Conservation (phyloP, 2,113 vertebrate species). For the Zosterops japonicus region DNA sequence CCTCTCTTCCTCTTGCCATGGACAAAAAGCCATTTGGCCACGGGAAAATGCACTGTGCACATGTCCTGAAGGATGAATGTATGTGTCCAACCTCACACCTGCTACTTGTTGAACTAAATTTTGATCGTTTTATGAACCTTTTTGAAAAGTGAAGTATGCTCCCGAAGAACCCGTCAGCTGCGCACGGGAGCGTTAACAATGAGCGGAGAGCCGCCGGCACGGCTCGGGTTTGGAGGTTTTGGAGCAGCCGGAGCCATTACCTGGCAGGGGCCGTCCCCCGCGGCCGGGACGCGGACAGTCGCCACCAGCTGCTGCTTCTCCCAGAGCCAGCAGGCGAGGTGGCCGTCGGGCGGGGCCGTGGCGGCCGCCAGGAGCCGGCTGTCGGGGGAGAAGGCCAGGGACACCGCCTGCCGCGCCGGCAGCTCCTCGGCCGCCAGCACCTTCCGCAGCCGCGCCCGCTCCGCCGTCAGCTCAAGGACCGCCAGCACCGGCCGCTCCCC, state of each 20-base stretch:
- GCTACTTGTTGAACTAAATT: not conserved
- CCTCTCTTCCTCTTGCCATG: not conserved
- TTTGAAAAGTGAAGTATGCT: not conserved
- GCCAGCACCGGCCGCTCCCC: constrained; percentile 79
- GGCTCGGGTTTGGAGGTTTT: rapidly evolving
- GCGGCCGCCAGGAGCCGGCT: constrained; percentile 86
- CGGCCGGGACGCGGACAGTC: constrained; percentile 64
- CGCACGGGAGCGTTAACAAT: rapidly evolving
- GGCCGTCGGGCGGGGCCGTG: constrained; percentile 80
- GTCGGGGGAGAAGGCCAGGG: constrained; percentile 90
- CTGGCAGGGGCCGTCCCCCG: constrained; percentile 78
- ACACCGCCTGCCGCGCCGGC: constrained; percentile 71
- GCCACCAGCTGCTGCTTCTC: constrained; percentile 88
- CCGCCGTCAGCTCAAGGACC: constrained; percentile 83
- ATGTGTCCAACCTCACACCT: rapidly evolving
- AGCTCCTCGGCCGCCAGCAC: constrained; percentile 75
- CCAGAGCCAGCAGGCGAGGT: constrained; percentile 88
- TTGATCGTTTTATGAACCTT: not conserved
- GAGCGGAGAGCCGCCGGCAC: rapidly evolving
- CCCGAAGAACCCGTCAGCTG: not conserved
- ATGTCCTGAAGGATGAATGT: not conserved
- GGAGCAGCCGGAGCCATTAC: constrained; percentile 51
- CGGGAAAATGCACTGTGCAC: rapidly evolving
- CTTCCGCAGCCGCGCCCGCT: constrained; percentile 80
- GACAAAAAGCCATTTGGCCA: not conserved